These are phyloP conservation scores for Rostratula benghalensis DNA, from an alignment of 2,113 vertebrate species.

Conservation along the genomic window DNA sequence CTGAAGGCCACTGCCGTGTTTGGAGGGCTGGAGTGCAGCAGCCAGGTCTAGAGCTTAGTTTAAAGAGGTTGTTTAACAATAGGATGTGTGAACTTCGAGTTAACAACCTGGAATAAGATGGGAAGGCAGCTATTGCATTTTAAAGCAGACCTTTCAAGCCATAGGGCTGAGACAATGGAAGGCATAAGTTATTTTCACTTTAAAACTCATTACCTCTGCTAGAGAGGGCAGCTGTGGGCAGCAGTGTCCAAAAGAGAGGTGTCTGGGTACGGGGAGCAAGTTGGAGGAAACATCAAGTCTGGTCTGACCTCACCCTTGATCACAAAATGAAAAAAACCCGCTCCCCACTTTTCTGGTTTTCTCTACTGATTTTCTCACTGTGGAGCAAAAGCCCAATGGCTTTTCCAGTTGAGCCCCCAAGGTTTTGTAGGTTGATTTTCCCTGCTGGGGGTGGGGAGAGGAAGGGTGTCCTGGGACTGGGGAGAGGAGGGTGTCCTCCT, in stretches of 20 bases:
- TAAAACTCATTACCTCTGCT: background rate
- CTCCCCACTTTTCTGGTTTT: background rate
- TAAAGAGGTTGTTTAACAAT: background rate
- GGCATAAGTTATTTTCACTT: background rate
- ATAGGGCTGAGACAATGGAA: background rate
- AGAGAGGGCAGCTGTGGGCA: rapidly evolving
- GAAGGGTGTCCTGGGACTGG: background rate
- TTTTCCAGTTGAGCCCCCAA: background rate
- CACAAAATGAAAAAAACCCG: background rate
- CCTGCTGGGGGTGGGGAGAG: too few species aligned
- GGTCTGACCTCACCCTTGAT: background rate
- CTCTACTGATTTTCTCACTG: background rate
- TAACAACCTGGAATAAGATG: background rate
- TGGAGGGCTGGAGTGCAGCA: background rate
- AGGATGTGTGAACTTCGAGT: background rate
- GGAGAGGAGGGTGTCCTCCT: background rate
- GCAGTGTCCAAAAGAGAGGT: background rate
- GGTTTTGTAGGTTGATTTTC: background rate
- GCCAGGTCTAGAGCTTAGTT: background rate
- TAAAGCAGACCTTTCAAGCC: background rate
- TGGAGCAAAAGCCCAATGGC: background rate
- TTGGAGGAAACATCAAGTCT: background rate
- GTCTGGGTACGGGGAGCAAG: background rate
- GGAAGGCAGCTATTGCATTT: background rate
- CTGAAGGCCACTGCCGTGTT: background rate